A percentile compares a stretch with the other conserved stretches of the same genome.
Conservation (phyloP, 2,113 vertebrate genomes). For the Sinosuthora webbiana region DNA sequence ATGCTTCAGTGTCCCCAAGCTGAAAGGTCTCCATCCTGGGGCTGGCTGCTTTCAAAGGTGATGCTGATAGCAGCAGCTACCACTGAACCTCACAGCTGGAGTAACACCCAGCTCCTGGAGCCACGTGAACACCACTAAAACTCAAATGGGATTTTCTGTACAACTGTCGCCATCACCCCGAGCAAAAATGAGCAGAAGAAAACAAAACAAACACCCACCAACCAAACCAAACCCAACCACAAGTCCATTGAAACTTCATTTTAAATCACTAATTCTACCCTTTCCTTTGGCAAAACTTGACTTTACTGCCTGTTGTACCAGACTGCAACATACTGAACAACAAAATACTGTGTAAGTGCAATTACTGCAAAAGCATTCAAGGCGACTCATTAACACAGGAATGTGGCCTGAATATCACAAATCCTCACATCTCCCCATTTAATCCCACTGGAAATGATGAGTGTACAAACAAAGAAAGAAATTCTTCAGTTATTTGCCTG, state of each 20-base stretch:
- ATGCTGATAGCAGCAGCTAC: background rate
- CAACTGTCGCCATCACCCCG: rapidly evolving
- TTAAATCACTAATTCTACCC: background rate
- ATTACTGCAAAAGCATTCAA: background rate
- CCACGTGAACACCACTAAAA: background rate
- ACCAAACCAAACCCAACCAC: background rate
- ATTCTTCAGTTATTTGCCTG: background rate
- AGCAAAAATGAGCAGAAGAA: background rate
- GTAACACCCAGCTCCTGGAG: background rate
- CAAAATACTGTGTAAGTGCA: background rate
- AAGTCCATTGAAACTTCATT: background rate
- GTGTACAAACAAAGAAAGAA: background rate
- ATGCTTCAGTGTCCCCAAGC: background rate
- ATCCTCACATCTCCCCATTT: background rate
- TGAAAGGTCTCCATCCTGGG: background rate
- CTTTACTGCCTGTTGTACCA: background rate
- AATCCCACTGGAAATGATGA: background rate
- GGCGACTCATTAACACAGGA: background rate
- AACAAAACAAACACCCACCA: background rate
- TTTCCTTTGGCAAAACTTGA: background rate
- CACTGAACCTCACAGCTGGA: background rate
- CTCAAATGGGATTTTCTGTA: background rate
- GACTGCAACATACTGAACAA: background rate
- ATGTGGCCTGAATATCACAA: background rate
- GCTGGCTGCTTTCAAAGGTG: background rate